Evolutionary conservation across 2,113 vertebrate species (phyloP).

Genomic region (Tenrec ecaudatus): DNA sequence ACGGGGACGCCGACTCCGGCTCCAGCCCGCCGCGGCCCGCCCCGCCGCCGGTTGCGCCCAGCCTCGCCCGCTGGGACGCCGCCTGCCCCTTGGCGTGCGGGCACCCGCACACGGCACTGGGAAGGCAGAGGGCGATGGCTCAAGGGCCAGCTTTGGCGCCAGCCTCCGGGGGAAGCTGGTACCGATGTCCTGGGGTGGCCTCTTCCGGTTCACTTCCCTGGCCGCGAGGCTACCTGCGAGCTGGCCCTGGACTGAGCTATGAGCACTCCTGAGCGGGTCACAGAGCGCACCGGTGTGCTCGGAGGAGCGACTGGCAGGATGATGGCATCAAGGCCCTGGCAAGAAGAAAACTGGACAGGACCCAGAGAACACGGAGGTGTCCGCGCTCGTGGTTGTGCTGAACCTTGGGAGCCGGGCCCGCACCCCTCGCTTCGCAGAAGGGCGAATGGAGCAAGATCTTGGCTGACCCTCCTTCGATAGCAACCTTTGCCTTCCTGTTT

Average conservation of each 20-base stretch:
- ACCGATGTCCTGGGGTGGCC: conserved; percentile 70
- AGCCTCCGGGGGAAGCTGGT: conserved; percentile 60
- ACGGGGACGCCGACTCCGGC: background rate
- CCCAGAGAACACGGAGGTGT: background rate
- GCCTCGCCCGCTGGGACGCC: background rate
- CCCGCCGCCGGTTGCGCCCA: background rate
- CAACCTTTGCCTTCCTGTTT: background rate
- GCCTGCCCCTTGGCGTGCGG: background rate
- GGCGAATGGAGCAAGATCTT: background rate
- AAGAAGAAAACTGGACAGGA: background rate
- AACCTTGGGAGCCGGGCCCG: background rate
- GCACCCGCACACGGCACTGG: conserved; percentile 22
- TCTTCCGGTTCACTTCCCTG: conserved; percentile 64
- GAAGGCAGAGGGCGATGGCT: conserved; percentile 54
- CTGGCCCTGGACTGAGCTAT: conserved; percentile 78
- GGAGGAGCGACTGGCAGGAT: background rate
- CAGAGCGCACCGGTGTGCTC: background rate
- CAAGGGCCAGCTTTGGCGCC: background rate
- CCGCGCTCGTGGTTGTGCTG: background rate
- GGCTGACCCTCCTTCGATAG: background rate
- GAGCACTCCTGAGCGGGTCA: conserved; percentile 83
- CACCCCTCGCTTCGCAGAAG: background rate
- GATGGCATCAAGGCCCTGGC: background rate
- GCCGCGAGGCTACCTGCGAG: conserved; percentile 84
- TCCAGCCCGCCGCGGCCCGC: background rate